These are phyloP conservation scores for Patella depressa DNA, from an alignment of 2,888 invertebrate species.

Conservation along the genomic window DNA sequence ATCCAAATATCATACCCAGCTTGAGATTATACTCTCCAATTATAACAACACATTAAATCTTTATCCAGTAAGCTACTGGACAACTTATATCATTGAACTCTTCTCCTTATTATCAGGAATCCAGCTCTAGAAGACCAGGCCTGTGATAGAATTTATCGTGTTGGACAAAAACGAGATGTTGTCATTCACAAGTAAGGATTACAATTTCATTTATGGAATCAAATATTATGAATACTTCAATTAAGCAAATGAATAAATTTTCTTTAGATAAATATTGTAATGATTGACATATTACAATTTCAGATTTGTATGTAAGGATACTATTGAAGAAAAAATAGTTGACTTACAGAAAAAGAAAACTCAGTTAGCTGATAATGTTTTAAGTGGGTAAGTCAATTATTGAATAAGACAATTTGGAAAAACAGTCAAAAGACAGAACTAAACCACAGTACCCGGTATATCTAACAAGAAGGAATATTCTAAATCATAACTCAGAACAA, in stretches of 20 bases:
- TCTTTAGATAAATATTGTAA: background rate
- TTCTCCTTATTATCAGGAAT: slow-evolving; percentile 75
- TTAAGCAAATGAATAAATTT: background rate
- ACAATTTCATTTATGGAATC: background rate
- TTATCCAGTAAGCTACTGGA: no score
- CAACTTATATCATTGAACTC: no score
- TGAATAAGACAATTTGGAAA: no score
- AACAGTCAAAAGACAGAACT: no score
- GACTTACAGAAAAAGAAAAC: slow-evolving; percentile 85
- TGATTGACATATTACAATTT: slow-evolving; percentile 11
- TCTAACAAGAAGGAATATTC: no score
- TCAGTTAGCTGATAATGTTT: slow-evolving; percentile 82
- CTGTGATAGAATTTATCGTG: slow-evolving; percentile 91
- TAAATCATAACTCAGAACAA: no score
- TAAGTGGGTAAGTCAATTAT: slow-evolving; percentile 77
- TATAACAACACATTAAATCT: no score
- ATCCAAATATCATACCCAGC: no score
- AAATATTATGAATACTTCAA: background rate
- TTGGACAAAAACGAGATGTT: slow-evolving; percentile 88
- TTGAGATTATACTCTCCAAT: no score
- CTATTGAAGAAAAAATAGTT: slow-evolving; percentile 90
- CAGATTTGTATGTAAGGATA: slow-evolving; percentile 86
- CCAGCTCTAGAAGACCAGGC: slow-evolving; percentile 96
- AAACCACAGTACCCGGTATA: no score
- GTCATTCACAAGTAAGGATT: slow-evolving; percentile 81